Evolutionary conservation across 2,888 invertebrate genomes (phyloP).

Genomic region (Heteropelma amictum): DNA sequence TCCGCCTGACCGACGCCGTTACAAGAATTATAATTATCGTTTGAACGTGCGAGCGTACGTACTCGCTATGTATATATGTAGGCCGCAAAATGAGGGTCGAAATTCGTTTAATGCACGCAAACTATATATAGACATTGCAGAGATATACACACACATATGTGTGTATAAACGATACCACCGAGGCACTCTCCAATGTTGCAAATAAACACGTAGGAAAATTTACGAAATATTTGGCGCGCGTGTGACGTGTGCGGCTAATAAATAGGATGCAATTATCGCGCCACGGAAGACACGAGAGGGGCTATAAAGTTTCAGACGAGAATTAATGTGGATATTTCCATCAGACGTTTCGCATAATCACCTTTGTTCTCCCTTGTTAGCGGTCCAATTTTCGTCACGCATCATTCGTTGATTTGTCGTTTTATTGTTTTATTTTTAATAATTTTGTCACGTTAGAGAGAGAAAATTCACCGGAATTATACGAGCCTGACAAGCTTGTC

Average conservation of each 20-base stretch:
- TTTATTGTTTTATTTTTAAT: too few relatives aligned
- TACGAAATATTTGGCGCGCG: slow-evolving; percentile 9
- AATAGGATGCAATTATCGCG: slow-evolving; percentile 10
- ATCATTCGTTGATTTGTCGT: too few relatives aligned
- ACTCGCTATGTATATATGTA: not conserved
- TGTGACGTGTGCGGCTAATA: not conserved
- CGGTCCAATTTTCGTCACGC: too few relatives aligned
- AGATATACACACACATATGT: too few relatives aligned
- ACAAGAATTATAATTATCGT: slow-evolving; percentile 40
- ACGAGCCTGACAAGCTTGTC: too few relatives aligned
- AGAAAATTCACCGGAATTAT: too few relatives aligned
- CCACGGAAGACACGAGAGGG: not conserved
- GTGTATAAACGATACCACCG: not conserved
- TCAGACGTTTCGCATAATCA: too few relatives aligned
- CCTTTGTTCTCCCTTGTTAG: too few relatives aligned
- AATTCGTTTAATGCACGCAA: slow-evolving; percentile 35
- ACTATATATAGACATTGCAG: not conserved
- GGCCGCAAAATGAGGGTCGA: slow-evolving; percentile 24
- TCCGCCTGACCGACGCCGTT: slow-evolving; percentile 18
- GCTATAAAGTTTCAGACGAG: too few relatives aligned
- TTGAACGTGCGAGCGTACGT: not conserved
- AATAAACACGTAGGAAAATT: slow-evolving; percentile 19
- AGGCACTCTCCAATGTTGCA: not conserved
- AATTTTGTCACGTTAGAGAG: too few relatives aligned
- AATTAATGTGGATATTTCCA: too few relatives aligned